Evolutionary conservation across 2,113 vertebrate species (phyloP).

Genomic region (Phrynocephalus versicolor): DNA sequence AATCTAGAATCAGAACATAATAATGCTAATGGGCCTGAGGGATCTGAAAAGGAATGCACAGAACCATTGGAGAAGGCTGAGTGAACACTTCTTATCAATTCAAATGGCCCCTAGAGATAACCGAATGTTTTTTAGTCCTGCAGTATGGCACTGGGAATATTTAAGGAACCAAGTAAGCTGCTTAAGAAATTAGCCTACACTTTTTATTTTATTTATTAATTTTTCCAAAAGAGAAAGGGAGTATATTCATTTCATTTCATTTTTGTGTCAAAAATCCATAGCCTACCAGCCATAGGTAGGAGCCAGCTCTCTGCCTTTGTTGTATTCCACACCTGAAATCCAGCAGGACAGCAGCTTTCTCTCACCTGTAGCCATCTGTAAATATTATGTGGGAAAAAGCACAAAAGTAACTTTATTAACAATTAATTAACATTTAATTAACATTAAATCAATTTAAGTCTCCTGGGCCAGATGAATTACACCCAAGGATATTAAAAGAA

Average conservation of each 20-base stretch:
- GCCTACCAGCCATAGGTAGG: not conserved
- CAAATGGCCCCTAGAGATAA: slow-evolving; percentile 38
- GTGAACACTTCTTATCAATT: slow-evolving; percentile 51
- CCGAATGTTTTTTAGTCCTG: slow-evolving; percentile 15
- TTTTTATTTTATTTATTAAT: not conserved
- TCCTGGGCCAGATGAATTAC: too few species aligned
- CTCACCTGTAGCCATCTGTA: too few species aligned
- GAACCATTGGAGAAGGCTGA: slow-evolving; percentile 32
- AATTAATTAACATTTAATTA: too few species aligned
- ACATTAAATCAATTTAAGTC: too few species aligned
- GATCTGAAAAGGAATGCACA: slow-evolving; percentile 27
- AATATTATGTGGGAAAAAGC: too few species aligned
- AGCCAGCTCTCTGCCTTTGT: too few species aligned
- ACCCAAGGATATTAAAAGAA: too few species aligned
- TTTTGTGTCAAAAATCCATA: not conserved
- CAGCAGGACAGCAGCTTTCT: too few species aligned
- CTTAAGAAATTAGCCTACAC: not conserved
- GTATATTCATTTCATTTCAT: not conserved
- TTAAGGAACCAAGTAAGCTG: not conserved
- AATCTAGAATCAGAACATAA: slow-evolving; percentile 47
- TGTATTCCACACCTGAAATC: too few species aligned
- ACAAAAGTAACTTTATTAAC: too few species aligned
- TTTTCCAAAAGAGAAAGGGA: not conserved
- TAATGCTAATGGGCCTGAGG: slow-evolving; percentile 48
- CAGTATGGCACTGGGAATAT: not conserved